phyloP scores from a whole-genome alignment of 2,888 invertebrate species.

The Strigamia transsilvanica region DNA sequence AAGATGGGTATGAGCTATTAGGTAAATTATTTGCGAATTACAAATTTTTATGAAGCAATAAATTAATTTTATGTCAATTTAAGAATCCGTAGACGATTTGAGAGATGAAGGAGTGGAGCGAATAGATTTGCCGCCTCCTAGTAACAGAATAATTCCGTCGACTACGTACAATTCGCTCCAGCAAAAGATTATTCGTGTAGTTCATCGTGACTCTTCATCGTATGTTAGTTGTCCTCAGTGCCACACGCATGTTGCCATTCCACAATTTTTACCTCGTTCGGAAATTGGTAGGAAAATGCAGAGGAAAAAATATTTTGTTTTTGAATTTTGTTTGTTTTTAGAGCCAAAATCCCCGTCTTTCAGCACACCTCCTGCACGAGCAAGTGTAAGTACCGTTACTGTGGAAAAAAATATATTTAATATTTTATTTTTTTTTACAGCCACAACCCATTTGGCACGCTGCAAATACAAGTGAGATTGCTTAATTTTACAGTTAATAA shows the following conservation, averaged over 20 bases:
- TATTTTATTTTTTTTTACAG: background rate
- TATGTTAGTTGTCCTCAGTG: background rate
- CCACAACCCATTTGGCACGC: background rate
- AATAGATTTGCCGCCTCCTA: background rate
- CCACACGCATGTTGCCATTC: background rate
- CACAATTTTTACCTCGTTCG: background rate
- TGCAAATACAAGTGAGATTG: background rate
- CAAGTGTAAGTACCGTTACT: background rate
- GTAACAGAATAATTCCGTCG: background rate
- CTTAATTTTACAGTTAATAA: background rate
- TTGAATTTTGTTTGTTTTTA: background rate
- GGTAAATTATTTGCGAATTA: background rate
- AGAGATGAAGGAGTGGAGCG: background rate
- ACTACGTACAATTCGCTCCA: background rate
- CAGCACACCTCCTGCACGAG: background rate
- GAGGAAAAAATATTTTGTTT: background rate
- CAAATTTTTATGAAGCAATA: background rate
- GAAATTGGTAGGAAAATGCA: background rate
- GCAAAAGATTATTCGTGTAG: background rate
- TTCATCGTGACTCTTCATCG: background rate
- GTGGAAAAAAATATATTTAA: background rate
- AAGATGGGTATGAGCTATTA: slow-evolving; percentile 1
- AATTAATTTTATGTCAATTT: background rate
- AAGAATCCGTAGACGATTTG: background rate
- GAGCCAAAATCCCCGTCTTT: background rate